phyloP scores from a whole-genome alignment of 2,888 invertebrate genomes.

The Amphipyra tragopoginis region DNA sequence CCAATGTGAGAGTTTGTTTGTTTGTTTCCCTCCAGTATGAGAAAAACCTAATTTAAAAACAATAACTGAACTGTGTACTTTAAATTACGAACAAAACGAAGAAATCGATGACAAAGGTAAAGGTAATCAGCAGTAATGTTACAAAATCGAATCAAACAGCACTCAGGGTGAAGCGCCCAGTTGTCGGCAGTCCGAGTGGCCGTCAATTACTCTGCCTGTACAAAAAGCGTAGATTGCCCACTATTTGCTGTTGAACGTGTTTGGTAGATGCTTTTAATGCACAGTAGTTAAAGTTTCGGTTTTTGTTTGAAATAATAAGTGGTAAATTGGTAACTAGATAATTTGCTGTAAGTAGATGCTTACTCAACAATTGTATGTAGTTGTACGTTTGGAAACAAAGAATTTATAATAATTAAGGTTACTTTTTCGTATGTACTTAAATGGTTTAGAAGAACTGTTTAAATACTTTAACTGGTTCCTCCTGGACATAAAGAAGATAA shows the following conservation, averaged over 20 bases:
- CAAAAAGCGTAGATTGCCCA: conserved; percentile 29
- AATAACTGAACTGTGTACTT: background rate
- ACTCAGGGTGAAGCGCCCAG: conserved; percentile 48
- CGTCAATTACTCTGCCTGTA: conserved; percentile 36
- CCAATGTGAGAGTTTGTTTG: too few relatives aligned
- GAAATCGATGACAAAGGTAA: conserved; percentile 28
- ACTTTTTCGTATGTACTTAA: too few relatives aligned
- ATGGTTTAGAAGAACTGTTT: too few relatives aligned
- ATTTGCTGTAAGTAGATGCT: background rate
- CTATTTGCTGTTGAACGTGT: conserved; percentile 20
- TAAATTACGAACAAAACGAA: conserved; percentile 11
- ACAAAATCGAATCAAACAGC: conserved; percentile 61
- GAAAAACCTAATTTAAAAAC: too few relatives aligned
- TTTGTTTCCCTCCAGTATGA: too few relatives aligned
- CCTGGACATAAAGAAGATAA: too few relatives aligned
- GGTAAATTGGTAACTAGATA: conserved; percentile 5
- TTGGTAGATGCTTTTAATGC: conserved; percentile 33
- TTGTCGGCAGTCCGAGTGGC: conserved; percentile 35
- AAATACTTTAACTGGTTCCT: too few relatives aligned
- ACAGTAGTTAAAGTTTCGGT: background rate
- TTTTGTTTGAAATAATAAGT: conserved; percentile 10
- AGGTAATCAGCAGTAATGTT: conserved; percentile 51
- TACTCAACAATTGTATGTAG: background rate
- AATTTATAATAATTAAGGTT: too few relatives aligned
- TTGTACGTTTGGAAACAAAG: background rate